Conservation (phyloP, 1,140 invertebrate genomes). For the Ceratitis capitata region DNA sequence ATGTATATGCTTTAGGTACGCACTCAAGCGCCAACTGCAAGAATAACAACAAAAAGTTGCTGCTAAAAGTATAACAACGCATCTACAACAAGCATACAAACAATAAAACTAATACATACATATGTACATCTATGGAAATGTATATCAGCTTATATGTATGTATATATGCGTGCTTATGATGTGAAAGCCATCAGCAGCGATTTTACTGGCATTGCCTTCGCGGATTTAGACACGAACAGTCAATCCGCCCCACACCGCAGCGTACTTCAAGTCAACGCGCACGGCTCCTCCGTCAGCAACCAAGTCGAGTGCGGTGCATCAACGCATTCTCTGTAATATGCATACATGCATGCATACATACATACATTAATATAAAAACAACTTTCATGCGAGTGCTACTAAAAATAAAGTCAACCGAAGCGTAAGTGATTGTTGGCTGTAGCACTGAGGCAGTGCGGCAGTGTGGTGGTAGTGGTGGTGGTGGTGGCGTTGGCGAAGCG, state of each 20-base stretch:
- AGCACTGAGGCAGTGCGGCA: background rate
- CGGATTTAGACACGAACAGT: constrained; percentile 16
- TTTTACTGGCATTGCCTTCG: constrained; percentile 15
- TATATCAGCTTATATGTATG: background rate
- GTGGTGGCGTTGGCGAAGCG: background rate
- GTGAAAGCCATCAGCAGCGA: background rate
- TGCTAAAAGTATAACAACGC: background rate
- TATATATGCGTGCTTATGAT: background rate
- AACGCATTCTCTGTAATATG: too few species aligned
- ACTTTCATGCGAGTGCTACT: constrained; percentile 28
- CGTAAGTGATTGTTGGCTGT: constrained; percentile 8
- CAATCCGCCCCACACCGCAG: background rate
- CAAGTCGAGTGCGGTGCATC: background rate
- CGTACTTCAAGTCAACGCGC: background rate
- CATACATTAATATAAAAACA: constrained; percentile 22
- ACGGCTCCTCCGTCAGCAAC: background rate
- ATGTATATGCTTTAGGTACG: background rate
- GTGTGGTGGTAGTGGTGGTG: background rate
- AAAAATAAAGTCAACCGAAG: constrained; percentile 34
- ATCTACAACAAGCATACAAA: background rate
- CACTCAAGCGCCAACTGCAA: constrained; percentile 17
- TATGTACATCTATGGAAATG: too few species aligned
- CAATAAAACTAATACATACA: too few species aligned
- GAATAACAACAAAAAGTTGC: background rate
- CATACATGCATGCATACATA: too few species aligned